Base-by-base conservation (phyloP, 2,888 invertebrate genomes). In the Cantharis rufa region DNA sequence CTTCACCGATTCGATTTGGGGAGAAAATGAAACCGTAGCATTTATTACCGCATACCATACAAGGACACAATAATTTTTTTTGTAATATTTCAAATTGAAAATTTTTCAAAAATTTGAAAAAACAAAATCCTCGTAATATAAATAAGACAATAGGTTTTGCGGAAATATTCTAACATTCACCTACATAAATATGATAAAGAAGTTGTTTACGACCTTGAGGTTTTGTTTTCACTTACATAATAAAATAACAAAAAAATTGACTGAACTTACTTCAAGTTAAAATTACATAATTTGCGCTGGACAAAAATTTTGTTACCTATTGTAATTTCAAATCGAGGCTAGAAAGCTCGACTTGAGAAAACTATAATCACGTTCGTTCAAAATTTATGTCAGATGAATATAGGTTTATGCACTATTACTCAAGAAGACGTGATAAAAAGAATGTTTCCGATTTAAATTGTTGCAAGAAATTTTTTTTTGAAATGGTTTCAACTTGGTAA, bases 131-230 rank as follows among this genome's bases (percentile, higher is more conserved):
- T 32, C 32, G 32, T n/a, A 32, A 24, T 24, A 32, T 13, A 32
- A 13, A 5, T 13, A n/a, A 48, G 24, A 66, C 64, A 66, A 21
- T 66, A 66, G n/a, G 1, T 21, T n/a, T 66, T 66, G 13, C 21
- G 64, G n/a, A 66, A 66, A 21, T 66, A 66, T 66, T 21, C n/a
- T 21, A 75, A 66, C 75, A 71, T 75, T 75, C 75, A 75, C 75
- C 75, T 75, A 75, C 66, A 70, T 74, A 48, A 21, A 21, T 21
- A 66, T 48, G 7, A 48, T 48, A 69, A 69, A 74, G 69, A 70
- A 75, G 70, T 75, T 71, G 21, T 32, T 63, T 63, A 27, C 61
- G 66, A 68, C 75, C 75, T 75, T 75, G 75, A 61, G 32, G 70
- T 71, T 70, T 61, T 61, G 75, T 70, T 75, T 75, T 66, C 48